Percentiles rank a stretch among this genome's conserved stretches.
These are phyloP conservation scores for Actias luna DNA, from an alignment of 2,888 invertebrate genomes.

Conservation along the genomic window DNA sequence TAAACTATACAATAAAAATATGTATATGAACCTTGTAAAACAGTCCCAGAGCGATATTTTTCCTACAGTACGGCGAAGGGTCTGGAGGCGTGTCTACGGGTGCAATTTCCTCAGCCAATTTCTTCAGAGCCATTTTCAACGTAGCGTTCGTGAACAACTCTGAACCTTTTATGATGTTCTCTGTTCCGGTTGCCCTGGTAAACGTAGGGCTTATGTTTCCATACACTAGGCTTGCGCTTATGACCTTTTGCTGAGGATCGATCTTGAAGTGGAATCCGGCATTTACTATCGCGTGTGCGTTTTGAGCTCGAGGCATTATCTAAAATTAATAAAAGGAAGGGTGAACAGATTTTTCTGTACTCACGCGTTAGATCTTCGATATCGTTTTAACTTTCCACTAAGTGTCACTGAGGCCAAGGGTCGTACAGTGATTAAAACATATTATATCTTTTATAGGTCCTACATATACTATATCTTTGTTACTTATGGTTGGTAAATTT, in stretches of 20 bases:
- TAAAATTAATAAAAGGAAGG: constrained; percentile 61
- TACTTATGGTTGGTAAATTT: too few species aligned
- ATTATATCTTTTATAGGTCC: too few species aligned
- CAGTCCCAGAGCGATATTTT: constrained; percentile 86
- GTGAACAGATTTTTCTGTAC: too few species aligned
- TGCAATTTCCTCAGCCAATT: constrained; percentile 82
- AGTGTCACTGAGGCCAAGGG: too few species aligned
- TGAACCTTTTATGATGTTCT: constrained; percentile 68
- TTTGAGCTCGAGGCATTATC: constrained; percentile 89
- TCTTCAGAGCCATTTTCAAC: constrained; percentile 73
- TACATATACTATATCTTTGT: too few species aligned
- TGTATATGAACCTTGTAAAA: constrained; percentile 87
- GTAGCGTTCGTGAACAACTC: constrained; percentile 64
- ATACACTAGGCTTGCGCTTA: constrained; percentile 82
- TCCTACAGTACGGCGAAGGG: constrained; percentile 85
- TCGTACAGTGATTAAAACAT: too few species aligned
- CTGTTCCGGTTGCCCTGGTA: constrained; percentile 81
- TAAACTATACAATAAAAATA: too few species aligned
- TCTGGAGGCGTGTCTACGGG: constrained; percentile 85
- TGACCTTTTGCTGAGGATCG: constrained; percentile 56
- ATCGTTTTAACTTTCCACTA: too few species aligned
- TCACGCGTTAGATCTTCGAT: too few species aligned
- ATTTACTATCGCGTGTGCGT: constrained; percentile 89
- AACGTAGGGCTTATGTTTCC: constrained; percentile 83
- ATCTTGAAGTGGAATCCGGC: constrained; percentile 87